Conservation (phyloP, 2,113 vertebrate genomes). For the Plectropomus leopardus region DNA sequence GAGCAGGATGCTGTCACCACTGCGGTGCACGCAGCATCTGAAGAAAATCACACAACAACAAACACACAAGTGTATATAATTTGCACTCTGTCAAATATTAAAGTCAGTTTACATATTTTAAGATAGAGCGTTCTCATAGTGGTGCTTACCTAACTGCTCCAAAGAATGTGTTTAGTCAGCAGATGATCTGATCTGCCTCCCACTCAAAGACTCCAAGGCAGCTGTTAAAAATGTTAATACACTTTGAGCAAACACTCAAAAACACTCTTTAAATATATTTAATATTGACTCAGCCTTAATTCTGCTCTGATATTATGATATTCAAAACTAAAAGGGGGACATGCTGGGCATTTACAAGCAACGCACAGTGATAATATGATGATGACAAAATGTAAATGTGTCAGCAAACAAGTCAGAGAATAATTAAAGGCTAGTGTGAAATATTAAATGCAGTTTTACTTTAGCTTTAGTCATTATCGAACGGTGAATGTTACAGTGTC, state of each 20-base stretch:
- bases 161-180: conserved; percentile 59
- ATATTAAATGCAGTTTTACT: conserved; percentile 27
- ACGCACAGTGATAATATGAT: neutral
- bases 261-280: conserved; percentile 48
- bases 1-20: conserved; percentile 24
- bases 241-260: conserved; percentile 18
- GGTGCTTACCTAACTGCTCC: conserved; percentile 59
- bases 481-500: conserved; percentile 37
- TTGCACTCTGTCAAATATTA: conserved; percentile 27
- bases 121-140: conserved; percentile 30
- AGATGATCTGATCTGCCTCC: conserved; percentile 55
- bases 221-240: conserved; percentile 50
- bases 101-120: conserved; percentile 58
- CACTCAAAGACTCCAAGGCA: conserved; percentile 49
- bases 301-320: conserved; percentile 5
- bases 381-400: conserved; percentile 5
- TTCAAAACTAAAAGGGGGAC: conserved; percentile 8
- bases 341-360: conserved; percentile 5
- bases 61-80: conserved; percentile 40
- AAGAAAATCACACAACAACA: conserved; percentile 27
- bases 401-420: neutral
- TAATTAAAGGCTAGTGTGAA: conserved; percentile 28
- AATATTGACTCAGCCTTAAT: conserved; percentile 50
- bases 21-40: conserved; percentile 1
- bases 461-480: conserved; percentile 15